Evolutionary conservation across 2,113 vertebrate genomes (phyloP).

Genomic region (Narcine bancroftii): DNA sequence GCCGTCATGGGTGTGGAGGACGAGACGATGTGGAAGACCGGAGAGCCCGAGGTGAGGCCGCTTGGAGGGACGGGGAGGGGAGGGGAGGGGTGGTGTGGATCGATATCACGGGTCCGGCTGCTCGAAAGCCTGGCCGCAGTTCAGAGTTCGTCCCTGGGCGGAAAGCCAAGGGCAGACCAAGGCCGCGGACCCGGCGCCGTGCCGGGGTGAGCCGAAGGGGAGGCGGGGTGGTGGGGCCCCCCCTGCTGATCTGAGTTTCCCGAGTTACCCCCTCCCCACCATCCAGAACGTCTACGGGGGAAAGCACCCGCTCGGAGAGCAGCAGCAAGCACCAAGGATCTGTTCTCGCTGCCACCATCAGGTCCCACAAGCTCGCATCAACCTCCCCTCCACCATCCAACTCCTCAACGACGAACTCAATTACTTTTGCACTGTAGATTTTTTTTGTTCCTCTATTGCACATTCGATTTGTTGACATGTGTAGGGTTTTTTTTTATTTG

Average conservation of each 20-base stretch:
- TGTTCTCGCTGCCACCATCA: too few species aligned
- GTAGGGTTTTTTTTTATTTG: background rate
- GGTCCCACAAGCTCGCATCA: too few species aligned
- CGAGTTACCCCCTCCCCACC: too few species aligned
- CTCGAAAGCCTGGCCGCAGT: background rate
- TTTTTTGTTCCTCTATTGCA: background rate
- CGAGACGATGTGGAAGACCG: background rate
- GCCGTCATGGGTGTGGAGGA: background rate
- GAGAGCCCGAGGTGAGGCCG: conserved; percentile 19
- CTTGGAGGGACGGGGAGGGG: background rate
- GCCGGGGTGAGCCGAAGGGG: background rate
- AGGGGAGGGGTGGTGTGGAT: background rate
- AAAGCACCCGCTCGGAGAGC: too few species aligned
- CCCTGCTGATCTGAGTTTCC: too few species aligned
- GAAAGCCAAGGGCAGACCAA: background rate
- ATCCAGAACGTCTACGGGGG: too few species aligned
- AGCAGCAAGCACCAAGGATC: too few species aligned
- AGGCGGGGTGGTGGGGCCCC: background rate
- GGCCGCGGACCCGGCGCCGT: background rate
- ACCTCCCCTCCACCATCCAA: too few species aligned
- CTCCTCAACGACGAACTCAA: too few species aligned
- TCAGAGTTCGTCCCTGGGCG: too few species aligned
- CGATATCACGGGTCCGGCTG: too few species aligned
- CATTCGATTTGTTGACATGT: background rate
- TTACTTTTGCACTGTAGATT: too few species aligned